Evolutionary conservation across 2,888 invertebrate genomes (phyloP), one percentile per base, ranked within the genome.

Genomic region (Ferrisia virgata): DNA sequence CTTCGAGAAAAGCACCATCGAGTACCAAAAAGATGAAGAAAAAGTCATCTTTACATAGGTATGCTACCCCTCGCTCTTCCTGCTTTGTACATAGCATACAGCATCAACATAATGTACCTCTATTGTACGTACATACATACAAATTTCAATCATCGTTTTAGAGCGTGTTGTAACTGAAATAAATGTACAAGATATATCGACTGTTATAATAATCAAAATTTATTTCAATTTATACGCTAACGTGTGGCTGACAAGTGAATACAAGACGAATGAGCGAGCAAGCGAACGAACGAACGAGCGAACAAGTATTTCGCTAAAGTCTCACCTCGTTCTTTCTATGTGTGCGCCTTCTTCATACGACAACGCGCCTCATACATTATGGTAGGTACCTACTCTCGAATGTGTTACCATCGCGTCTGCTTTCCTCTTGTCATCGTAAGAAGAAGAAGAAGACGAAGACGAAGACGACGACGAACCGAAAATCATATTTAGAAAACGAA

Each of bases 191-290:
- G 33, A 72, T 72, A 33, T 31, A 72, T 72, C 72, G 72, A 72
- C 72, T 72, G 72, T 72, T 72, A 33, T 72, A 72, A 72, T 72
- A 72, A 72, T 72, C n/a, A 72, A 72, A 72, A 72, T 72, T 72
- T 72, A 72, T 72, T 72, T 72, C 72, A 72, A 72, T 72, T 72
- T 72, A 72, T 72, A 72, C 33, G 72, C 72, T 33, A 72, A 72
- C 72, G 72, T 33, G 72, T n/a, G 11, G 72, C 33, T 72, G 72
- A 33, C 72, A 72, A 72, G 72, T 33, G 58, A 64, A 64, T 64
- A 64, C 58, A 64, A 64, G 58, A 28, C 47, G 47, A 47, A 47
- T 18, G 47, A 47, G 47, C 47, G 47, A n/a, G n/a, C 39, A 39
- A 11, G 11, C 39, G 39, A 39, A 11, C n/a, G n/a, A n/a, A n/a